A percentile compares a stretch with the other conserved stretches of the same genome.
These are phyloP conservation scores for Acrocera orbiculus DNA, from an alignment of 2,888 invertebrate species.

Conservation along the genomic window DNA sequence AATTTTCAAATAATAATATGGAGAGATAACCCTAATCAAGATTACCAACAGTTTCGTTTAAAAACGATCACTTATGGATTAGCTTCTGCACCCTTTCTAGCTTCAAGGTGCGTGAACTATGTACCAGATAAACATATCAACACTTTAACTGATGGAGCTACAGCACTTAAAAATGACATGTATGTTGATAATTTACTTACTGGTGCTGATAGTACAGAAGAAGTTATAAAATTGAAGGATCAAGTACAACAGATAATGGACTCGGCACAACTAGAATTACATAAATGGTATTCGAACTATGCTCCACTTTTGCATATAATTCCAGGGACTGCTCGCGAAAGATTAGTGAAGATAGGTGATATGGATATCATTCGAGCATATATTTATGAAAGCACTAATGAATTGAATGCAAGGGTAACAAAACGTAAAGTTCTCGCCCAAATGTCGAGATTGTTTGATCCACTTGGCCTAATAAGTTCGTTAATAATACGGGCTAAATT, in stretches of 20 bases:
- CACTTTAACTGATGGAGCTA: slow-evolving; percentile 12
- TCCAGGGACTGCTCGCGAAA: background rate
- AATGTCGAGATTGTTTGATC: slow-evolving; percentile 3
- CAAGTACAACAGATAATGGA: slow-evolving; percentile 8
- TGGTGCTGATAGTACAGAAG: slow-evolving; percentile 7
- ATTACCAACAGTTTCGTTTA: background rate
- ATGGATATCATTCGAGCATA: background rate
- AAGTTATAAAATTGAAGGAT: slow-evolving; percentile 8
- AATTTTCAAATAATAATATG: slow-evolving; percentile 20
- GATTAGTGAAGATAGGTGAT: background rate
- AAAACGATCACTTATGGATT: slow-evolving; percentile 1
- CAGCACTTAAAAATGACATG: slow-evolving; percentile 11
- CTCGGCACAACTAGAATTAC: slow-evolving; percentile 9
- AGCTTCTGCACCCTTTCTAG: slow-evolving; percentile 2
- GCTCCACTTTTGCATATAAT: background rate
- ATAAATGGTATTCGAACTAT: slow-evolving; percentile 12
- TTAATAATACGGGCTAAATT: background rate
- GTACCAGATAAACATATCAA: slow-evolving; percentile 13
- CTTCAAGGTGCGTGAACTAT: slow-evolving; percentile 6
- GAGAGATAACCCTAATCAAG: slow-evolving; percentile 14
- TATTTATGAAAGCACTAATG: slow-evolving; percentile 4
- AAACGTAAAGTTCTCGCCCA: slow-evolving; percentile 1
- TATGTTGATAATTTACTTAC: slow-evolving; percentile 15
- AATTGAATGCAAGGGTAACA: background rate
- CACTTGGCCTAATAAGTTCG: slow-evolving; percentile 2